phyloP scores from a whole-genome alignment of 35 echinoderm and acorn worm species.

The Patiria miniata region DNA sequence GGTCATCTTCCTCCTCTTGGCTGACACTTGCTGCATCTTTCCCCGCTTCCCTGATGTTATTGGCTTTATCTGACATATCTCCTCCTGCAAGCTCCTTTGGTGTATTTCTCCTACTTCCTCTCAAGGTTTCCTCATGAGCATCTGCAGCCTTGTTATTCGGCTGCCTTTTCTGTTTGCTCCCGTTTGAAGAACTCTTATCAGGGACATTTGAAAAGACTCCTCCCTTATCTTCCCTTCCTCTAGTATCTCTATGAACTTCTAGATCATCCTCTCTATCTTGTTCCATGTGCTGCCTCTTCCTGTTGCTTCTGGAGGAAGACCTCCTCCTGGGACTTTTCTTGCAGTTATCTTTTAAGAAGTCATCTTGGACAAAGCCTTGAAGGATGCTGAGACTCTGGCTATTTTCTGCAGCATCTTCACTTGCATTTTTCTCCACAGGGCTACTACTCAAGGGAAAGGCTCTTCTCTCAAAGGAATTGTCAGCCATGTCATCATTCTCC shows the following conservation, averaged over 20 bases:
- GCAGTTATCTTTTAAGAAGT: not conserved
- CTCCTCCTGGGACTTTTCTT: not conserved
- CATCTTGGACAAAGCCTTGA: constrained; percentile 4
- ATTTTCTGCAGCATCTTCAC: not conserved
- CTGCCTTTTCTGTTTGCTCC: too few relatives aligned
- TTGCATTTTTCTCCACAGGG: not conserved
- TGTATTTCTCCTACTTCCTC: not conserved
- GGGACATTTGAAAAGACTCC: too few relatives aligned
- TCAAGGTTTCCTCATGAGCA: not conserved
- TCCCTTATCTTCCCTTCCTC: constrained; percentile 5
- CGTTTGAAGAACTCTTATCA: too few relatives aligned
- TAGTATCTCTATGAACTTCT: not conserved
- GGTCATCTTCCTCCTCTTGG: not conserved
- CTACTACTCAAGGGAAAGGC: not conserved
- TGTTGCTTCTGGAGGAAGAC: not conserved
- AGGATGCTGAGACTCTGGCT: not conserved
- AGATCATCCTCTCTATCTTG: not conserved
- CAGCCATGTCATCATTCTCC: not conserved
- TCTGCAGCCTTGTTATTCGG: not conserved
- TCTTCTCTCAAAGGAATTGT: constrained; percentile 9
- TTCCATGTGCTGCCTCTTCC: constrained; percentile 38
- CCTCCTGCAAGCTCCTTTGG: not conserved
- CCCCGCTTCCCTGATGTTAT: not conserved
- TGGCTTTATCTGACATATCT: not conserved
- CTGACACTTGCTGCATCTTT: not conserved